Conservation (phyloP, 2,888 invertebrate genomes). For the Andrena praecox region DNA sequence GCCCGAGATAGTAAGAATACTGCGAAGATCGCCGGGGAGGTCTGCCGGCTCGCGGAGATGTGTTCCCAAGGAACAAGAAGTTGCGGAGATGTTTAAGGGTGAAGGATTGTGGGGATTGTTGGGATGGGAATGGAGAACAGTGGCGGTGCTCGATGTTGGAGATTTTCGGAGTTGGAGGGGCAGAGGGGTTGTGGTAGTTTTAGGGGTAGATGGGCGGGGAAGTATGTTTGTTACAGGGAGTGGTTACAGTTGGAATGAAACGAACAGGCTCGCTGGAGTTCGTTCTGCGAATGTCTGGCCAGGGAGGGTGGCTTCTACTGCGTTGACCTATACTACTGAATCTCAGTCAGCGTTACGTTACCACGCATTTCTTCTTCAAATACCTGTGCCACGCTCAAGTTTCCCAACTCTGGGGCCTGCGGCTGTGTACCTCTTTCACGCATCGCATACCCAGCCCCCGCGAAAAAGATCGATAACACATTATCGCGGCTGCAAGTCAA, state of each 20-base stretch:
- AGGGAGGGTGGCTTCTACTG: not conserved
- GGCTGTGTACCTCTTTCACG: not conserved
- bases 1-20: slow-evolving; percentile 1
- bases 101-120: not conserved
- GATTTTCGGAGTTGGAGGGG: not conserved
- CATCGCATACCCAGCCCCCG: too few relatives aligned
- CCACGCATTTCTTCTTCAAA: not conserved
- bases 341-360: not conserved
- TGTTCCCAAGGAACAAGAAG: not conserved
- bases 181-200: not conserved
- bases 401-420: not conserved
- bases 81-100: not conserved
- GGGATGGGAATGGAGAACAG: not conserved
- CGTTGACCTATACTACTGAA: not conserved
- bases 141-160: not conserved
- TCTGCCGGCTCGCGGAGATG: not conserved
- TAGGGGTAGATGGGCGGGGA: not conserved
- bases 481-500: too few relatives aligned
- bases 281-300: slow-evolving; percentile 2
- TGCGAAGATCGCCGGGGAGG: not conserved
- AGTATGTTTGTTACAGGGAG: not conserved
- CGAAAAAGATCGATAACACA: too few relatives aligned
- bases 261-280: not conserved
- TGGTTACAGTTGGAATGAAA: slow-evolving; percentile 6
- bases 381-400: not conserved